Evolutionary conservation across 2,888 invertebrate species (phyloP).

Genomic region (Malacosoma neustria): DNA sequence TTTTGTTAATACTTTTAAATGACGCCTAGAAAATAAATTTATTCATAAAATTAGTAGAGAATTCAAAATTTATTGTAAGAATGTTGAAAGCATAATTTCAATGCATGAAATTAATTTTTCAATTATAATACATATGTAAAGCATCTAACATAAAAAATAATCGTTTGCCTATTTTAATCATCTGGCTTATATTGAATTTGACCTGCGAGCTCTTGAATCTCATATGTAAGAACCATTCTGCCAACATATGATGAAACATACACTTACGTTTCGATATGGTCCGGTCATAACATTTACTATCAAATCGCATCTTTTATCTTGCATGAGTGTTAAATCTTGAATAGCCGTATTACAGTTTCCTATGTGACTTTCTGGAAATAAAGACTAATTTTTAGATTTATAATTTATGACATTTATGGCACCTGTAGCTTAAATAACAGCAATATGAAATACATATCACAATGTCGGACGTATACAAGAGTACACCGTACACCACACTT

Average conservation of each 20-base stretch:
- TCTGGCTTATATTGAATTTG: no score
- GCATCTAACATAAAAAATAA: not conserved
- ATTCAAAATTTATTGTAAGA: not conserved
- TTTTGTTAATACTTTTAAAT: constrained; percentile 14
- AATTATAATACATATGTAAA: not conserved
- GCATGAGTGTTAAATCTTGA: constrained; percentile 15
- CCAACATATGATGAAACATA: constrained; percentile 1
- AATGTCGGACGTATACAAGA: no score
- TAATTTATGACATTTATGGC: not conserved
- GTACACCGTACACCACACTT: no score
- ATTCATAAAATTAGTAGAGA: not conserved
- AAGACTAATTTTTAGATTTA: not conserved
- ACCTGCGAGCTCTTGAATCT: no score
- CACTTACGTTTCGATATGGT: constrained; percentile 19
- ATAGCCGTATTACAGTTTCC: constrained; percentile 11
- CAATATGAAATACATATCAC: not conserved
- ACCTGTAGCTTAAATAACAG: not conserved
- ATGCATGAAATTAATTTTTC: not conserved
- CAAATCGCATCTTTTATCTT: constrained; percentile 13
- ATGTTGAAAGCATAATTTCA: no score
- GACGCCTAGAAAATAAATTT: not conserved
- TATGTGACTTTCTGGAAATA: constrained; percentile 21
- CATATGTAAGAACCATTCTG: constrained; percentile 1
- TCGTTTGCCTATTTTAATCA: not conserved
- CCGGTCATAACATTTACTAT: constrained; percentile 22